These are phyloP conservation scores for Xylocampa areola DNA, from an alignment of 2,888 invertebrate genomes.

Conservation along the genomic window DNA sequence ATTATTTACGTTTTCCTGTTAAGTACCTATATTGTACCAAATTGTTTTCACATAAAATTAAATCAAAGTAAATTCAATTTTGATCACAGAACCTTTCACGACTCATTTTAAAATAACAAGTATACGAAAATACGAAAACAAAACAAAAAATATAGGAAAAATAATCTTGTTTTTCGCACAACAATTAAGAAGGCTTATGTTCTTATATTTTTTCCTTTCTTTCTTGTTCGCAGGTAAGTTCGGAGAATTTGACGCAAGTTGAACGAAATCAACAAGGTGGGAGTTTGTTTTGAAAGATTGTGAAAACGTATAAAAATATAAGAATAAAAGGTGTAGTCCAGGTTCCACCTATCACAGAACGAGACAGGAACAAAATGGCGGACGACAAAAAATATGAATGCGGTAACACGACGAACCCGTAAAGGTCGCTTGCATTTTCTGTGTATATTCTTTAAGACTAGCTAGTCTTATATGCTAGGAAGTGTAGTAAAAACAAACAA, in stretches of 20 bases:
- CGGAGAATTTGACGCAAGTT: conserved; percentile 12
- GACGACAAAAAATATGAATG: conserved; percentile 1
- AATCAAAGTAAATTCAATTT: conserved; percentile 38
- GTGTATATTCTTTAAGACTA: not conserved
- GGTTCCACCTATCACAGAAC: not conserved
- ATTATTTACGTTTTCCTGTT: conserved; percentile 15
- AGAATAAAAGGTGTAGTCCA: conserved; percentile 6
- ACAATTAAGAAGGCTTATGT: conserved; percentile 34
- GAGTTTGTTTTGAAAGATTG: not conserved
- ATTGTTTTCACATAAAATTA: conserved; percentile 25
- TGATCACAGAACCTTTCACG: conserved; percentile 45
- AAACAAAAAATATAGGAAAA: conserved; percentile 25
- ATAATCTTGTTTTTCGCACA: conserved; percentile 12
- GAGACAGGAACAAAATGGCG: conserved; percentile 26
- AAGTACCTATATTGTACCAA: conserved; percentile 11
- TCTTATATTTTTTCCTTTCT: conserved; percentile 28
- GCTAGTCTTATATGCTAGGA: no score
- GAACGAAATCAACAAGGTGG: conserved; percentile 15
- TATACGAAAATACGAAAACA: conserved; percentile 12
- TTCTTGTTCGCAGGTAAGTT: conserved; percentile 54
- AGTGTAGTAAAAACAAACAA: no score
- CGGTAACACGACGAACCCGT: no score
- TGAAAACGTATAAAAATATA: conserved; percentile 19
- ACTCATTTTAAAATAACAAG: conserved; percentile 30
- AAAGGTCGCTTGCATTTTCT: conserved; percentile 10